A percentile compares a stretch with the other conserved stretches of the same genome.
Conservation (phyloP, 2,113 vertebrate species). For the Anas platyrhynchos region DNA sequence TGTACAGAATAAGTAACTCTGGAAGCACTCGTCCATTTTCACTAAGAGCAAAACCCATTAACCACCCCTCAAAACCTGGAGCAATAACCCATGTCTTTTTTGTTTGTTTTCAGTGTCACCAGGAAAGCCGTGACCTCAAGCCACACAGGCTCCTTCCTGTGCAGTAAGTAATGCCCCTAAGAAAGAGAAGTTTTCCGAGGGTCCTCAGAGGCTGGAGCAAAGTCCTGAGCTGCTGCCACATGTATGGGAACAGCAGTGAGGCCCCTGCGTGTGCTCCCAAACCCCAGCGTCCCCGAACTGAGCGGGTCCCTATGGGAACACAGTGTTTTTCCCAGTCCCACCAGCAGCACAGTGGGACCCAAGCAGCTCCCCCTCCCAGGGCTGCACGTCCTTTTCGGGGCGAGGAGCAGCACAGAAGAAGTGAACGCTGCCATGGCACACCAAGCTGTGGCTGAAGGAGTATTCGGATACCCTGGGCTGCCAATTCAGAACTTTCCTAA, state of each 20-base stretch:
- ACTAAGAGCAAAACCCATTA: neutral
- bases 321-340: neutral
- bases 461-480: constrained; percentile 39
- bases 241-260: neutral
- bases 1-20: neutral
- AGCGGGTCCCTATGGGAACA: neutral
- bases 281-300: neutral
- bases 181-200: neutral
- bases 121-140: neutral
- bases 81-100: neutral
- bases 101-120: neutral
- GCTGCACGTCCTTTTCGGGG: neutral
- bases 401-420: neutral
- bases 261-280: neutral
- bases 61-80: neutral
- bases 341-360: neutral
- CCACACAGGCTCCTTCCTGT: neutral
- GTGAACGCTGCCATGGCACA: neutral
- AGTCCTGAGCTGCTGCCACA: neutral
- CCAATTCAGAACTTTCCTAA: constrained; percentile 51
- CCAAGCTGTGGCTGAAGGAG: constrained; percentile 49
- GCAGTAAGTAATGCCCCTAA: neutral
- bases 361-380: neutral
- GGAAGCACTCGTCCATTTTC: neutral
- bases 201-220: neutral